These are phyloP conservation scores for Danio kyathit DNA, from an alignment of 2,797 vertebrate species.

Conservation along the genomic window DNA sequence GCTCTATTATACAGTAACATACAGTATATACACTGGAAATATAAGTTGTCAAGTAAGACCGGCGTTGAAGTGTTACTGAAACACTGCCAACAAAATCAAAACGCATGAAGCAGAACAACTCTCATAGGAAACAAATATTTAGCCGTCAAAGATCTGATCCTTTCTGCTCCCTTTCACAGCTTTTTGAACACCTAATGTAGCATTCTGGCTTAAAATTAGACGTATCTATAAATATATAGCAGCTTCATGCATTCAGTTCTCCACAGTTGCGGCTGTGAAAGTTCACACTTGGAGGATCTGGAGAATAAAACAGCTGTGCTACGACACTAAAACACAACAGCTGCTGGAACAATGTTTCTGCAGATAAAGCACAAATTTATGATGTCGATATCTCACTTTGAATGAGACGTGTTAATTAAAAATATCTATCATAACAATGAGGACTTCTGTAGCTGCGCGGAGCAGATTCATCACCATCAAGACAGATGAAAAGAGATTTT, in stretches of 20 bases:
- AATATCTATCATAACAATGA: background rate
- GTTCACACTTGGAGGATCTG: background rate
- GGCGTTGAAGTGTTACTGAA: background rate
- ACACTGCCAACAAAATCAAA: background rate
- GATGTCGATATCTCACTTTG: conserved; percentile 7
- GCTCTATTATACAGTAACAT: background rate
- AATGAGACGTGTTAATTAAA: background rate
- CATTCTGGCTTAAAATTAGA: background rate
- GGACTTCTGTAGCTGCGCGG: background rate
- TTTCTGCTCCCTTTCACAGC: background rate
- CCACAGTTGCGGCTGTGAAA: conserved; percentile 3
- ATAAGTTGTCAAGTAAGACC: background rate
- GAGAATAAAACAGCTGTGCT: background rate
- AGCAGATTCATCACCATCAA: background rate
- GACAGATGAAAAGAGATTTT: background rate
- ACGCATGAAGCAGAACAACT: background rate
- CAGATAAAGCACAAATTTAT: background rate
- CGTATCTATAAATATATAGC: background rate
- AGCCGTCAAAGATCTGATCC: background rate
- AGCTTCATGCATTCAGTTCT: background rate
- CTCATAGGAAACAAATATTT: background rate
- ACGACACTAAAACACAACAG: background rate
- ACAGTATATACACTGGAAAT: background rate
- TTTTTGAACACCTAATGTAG: conserved; percentile 1
- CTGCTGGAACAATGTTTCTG: background rate